phyloP scores from a whole-genome alignment of 2,888 invertebrate species.

The Digitonthophagus gazella region DNA sequence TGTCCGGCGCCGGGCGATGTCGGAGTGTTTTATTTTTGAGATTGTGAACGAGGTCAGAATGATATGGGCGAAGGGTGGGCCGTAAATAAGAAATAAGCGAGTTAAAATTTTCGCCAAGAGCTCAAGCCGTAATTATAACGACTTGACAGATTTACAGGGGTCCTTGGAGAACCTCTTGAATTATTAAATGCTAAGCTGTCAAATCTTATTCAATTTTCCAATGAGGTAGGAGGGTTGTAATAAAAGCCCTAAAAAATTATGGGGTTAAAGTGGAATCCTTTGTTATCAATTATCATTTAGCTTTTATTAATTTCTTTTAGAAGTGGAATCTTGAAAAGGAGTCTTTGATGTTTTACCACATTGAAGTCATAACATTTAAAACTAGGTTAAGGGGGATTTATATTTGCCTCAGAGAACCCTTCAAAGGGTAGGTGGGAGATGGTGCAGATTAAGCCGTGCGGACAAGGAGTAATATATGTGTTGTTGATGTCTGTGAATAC shows the following conservation, averaged over 20 bases:
- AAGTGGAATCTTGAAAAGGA: too few relatives aligned
- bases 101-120: not conserved
- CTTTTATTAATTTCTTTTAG: too few relatives aligned
- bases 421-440: not conserved
- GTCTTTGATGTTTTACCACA: too few relatives aligned
- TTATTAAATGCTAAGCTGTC: not conserved
- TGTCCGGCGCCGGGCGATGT: not conserved
- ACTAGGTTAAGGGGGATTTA: not conserved
- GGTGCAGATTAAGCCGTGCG: not conserved
- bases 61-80: not conserved
- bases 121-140: conserved; percentile 9
- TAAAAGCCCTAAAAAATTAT: not conserved
- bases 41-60: not conserved
- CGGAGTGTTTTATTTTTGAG: not conserved
- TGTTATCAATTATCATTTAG: too few relatives aligned
- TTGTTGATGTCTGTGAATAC: conserved; percentile 9
- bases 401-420: not conserved
- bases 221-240: too few relatives aligned
- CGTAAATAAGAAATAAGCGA: conserved; percentile 1
- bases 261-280: too few relatives aligned
- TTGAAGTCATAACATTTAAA: too few relatives aligned
- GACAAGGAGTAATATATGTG: not conserved
- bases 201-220: not conserved
- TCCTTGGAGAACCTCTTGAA: too few relatives aligned
- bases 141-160: not conserved